Percentiles rank a stretch among this genome's conserved stretches.
Conservation (phyloP, 2,113 vertebrate genomes). For the Callipepla californica region DNA sequence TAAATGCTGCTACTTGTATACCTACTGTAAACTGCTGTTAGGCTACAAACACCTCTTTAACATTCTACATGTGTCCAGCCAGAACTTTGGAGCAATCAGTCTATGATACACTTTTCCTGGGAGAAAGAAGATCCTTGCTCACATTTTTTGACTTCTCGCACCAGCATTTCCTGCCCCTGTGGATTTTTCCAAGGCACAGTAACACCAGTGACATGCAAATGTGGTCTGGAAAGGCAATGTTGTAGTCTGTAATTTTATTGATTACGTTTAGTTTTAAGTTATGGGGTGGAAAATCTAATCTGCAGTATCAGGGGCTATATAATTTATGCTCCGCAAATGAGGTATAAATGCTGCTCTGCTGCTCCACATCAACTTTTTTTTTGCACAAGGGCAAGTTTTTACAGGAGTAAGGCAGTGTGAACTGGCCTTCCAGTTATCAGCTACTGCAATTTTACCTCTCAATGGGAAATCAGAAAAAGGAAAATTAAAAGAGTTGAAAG, state of each 20-base stretch:
- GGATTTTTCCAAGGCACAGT: neutral
- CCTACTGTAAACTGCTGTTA: neutral
- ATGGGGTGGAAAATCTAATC: neutral
- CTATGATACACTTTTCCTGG: neutral
- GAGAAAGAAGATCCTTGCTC: neutral
- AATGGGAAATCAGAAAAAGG: constrained; percentile 17
- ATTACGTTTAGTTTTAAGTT: constrained; percentile 45
- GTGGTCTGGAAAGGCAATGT: neutral
- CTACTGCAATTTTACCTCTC: constrained; percentile 17
- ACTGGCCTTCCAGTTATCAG: constrained; percentile 11
- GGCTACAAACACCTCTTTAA: neutral
- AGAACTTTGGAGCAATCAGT: neutral
- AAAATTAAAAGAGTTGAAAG: neutral
- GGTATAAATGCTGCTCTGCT: constrained; percentile 39
- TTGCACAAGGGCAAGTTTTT: constrained; percentile 35
- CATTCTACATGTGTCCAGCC: neutral
- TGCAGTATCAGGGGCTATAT: neutral
- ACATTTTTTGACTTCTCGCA: neutral
- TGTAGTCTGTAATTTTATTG: constrained; percentile 19
- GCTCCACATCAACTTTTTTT: constrained; percentile 7
- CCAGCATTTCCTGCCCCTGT: neutral
- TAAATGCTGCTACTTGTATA: neutral
- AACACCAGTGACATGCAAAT: neutral
- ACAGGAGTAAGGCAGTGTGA: neutral
- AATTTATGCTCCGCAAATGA: constrained; percentile 43